Evolutionary conservation across 2,888 invertebrate genomes (phyloP).

Genomic region (Strigamia transsilvanica): DNA sequence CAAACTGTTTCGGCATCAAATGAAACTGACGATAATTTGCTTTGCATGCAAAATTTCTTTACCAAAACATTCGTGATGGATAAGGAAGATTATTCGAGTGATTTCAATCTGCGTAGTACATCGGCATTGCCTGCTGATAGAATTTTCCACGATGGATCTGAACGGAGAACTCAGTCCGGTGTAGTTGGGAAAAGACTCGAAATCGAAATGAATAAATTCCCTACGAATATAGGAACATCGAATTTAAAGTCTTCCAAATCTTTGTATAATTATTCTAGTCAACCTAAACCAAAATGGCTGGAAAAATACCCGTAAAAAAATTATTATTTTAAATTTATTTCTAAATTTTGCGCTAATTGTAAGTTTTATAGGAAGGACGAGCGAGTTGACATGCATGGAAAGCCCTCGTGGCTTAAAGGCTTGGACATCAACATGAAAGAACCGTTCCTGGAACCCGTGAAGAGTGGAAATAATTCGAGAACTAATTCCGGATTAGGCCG

Average conservation of each 20-base stretch:
- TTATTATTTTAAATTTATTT: too few relatives aligned
- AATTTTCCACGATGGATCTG: not conserved
- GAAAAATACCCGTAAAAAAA: conserved; percentile 46
- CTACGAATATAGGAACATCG: not conserved
- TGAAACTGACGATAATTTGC: not conserved
- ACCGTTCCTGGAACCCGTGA: conserved; percentile 37
- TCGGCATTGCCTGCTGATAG: not conserved
- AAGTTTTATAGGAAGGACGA: not conserved
- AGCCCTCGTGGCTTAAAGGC: conserved; percentile 52
- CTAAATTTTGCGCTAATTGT: too few relatives aligned
- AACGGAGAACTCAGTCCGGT: conserved; percentile 10
- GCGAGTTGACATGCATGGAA: not conserved
- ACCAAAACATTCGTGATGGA: not conserved
- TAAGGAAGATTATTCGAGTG: not conserved
- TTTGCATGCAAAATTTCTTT: not conserved
- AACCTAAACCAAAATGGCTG: conserved; percentile 51
- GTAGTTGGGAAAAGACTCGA: not conserved
- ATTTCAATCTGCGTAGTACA: not conserved
- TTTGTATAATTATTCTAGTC: conserved; percentile 7
- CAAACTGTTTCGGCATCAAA: not conserved
- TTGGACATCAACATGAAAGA: conserved; percentile 51
- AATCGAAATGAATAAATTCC: not conserved
- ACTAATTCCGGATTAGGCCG: conserved; percentile 24
- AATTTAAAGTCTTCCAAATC: conserved; percentile 41
- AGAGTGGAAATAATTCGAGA: not conserved